Evolutionary conservation across 1,140 invertebrate genomes (phyloP).

Genomic region (Diuraphis noxia): DNA sequence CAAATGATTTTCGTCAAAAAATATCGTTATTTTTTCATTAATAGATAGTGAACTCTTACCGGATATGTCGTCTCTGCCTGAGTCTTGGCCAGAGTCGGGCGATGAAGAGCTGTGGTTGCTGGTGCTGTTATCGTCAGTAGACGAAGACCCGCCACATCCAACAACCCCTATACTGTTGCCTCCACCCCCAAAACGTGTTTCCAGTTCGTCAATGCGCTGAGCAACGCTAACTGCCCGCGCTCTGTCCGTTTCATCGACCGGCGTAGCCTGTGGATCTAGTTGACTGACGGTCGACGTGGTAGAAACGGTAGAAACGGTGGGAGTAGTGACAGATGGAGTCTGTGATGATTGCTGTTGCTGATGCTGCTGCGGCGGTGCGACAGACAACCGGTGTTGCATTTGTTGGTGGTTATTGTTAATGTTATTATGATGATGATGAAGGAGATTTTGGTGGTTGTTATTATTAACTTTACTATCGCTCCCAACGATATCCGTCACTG

Average conservation of each 20-base stretch:
- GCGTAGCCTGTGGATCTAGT: neutral
- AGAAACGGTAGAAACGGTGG: neutral
- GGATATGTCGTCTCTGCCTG: constrained; percentile 37
- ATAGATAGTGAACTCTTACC: neutral
- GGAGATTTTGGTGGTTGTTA: neutral
- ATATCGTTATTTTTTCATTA: neutral
- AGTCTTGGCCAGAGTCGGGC: constrained; percentile 41
- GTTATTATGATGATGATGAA: neutral
- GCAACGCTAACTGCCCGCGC: constrained; percentile 23
- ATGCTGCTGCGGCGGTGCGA: neutral
- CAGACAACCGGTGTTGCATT: neutral
- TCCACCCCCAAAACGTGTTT: neutral
- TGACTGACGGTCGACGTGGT: neutral
- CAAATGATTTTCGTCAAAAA: neutral
- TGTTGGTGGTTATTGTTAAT: neutral
- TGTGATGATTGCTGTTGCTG: neutral
- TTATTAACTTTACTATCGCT: neutral
- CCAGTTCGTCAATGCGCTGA: constrained; percentile 31
- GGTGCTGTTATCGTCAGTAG: constrained; percentile 34
- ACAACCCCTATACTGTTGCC: neutral
- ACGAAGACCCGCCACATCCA: constrained; percentile 6
- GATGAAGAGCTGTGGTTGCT: constrained; percentile 48
- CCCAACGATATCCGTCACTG: neutral
- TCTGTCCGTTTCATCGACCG: constrained; percentile 21
- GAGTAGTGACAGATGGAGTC: neutral